Base-by-base conservation (phyloP, 2,888 invertebrate genomes). In the Habrosyne pyritoides region DNA sequence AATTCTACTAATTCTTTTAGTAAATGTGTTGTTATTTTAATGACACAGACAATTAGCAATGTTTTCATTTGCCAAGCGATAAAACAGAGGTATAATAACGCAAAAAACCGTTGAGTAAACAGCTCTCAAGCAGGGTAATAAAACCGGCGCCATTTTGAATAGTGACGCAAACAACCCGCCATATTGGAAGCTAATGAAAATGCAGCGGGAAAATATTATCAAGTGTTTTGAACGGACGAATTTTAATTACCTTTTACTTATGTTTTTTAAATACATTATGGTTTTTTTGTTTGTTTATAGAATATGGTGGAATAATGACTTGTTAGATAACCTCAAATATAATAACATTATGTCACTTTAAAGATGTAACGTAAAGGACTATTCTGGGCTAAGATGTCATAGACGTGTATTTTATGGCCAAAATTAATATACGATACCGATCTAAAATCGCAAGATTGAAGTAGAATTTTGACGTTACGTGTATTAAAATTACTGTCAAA, bases 181-280 rank as follows among this genome's bases (percentile, higher is more conserved):
- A 69, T 72, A 57, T 65, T 72, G 61, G 54, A 64, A 64, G 61
- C 53, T 65, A 60, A 68, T 66, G 61, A 50, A 60, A 61, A 54
- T 59, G 62, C 30, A 56, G 60, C 61, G 59, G 59, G 54, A 63
- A 72, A 72, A 69, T 60, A 57, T 42, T 57, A 46, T 21, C 28
- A 36, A 50, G 51, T 54, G 57, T 64, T 66, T 66, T 53, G 24
- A 24, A 24, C 54, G 53, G 53, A 54, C 53, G 53, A 63, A 61
- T 59, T 30, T 64, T 67, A 67, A 63, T 67, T 62, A 60, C 59
- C n/a, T 61, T 30, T 46, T 14, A 14, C 6, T 36, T 4, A n/a
- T n/a, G n/a, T 5, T 0, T 12, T 42, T 42, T 42, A 42, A 42
- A 18, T 42, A 42, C 2, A 18, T 42, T 42, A 2, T 12, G 12